Evolutionary conservation across 2,797 vertebrate genomes (phyloP).

Genomic region (Acrossocheilus wenchowensis): DNA sequence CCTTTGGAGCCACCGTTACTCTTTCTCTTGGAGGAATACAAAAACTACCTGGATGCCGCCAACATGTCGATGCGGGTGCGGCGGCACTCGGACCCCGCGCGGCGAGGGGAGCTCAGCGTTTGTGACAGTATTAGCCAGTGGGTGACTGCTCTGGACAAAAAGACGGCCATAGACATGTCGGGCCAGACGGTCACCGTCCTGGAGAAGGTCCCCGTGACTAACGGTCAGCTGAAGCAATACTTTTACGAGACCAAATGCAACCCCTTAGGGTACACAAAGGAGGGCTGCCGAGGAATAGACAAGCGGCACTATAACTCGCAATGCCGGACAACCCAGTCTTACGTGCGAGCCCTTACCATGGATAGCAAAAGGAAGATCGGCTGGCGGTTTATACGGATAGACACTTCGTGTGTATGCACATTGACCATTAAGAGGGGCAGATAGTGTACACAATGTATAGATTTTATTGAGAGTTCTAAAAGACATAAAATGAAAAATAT

Average conservation of each 20-base stretch:
- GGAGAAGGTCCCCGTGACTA: slow-evolving; percentile 97
- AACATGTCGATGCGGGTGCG: slow-evolving; percentile 99
- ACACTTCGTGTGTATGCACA: slow-evolving; percentile 99
- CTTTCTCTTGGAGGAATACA: slow-evolving; percentile 99
- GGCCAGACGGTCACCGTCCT: slow-evolving; percentile 97
- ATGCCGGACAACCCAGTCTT: slow-evolving; percentile 99
- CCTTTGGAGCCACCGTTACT: slow-evolving; percentile 99
- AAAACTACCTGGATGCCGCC: slow-evolving; percentile 98
- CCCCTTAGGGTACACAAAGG: slow-evolving; percentile 98
- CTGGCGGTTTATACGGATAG: slow-evolving; percentile 99
- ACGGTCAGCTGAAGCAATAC: slow-evolving; percentile 99
- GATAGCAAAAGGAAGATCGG: slow-evolving; percentile 99
- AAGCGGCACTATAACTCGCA: slow-evolving; percentile 99
- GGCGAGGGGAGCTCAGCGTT: slow-evolving; percentile 96
- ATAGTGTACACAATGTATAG: slow-evolving; percentile 99
- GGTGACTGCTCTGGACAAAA: slow-evolving; percentile 99
- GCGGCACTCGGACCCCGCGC: slow-evolving; percentile 95
- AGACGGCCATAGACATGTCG: slow-evolving; percentile 99
- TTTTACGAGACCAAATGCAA: slow-evolving; percentile 99
- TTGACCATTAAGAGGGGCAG: slow-evolving; percentile 99
- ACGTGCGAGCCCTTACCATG: slow-evolving; percentile 98
- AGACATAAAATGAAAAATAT: slow-evolving; percentile 94
- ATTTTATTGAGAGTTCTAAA: slow-evolving; percentile 99
- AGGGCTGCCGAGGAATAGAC: slow-evolving; percentile 99
- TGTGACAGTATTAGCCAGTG: slow-evolving; percentile 99